Percentiles rank a stretch among this genome's conserved stretches.
These are phyloP conservation scores for Protobothrops mucrosquamatus DNA, from an alignment of 2,113 vertebrate species.

Conservation along the genomic window DNA sequence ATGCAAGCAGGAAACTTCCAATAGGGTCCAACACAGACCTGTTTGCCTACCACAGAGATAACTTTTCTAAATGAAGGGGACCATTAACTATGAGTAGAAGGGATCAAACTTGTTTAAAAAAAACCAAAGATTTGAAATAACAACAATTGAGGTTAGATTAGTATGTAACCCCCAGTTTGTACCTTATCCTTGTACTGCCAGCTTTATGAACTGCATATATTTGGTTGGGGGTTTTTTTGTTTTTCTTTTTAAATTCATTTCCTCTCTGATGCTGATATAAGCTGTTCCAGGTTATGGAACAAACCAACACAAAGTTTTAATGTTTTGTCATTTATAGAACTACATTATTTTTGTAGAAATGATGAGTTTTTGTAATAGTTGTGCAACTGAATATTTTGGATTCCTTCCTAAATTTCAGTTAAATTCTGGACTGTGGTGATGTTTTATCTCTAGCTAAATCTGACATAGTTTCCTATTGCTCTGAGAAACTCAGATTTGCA, in stretches of 20 bases:
- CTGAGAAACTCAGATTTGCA: background rate
- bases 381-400: background rate
- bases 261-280: background rate
- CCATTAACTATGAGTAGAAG: background rate
- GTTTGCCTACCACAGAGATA: background rate
- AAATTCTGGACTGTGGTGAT: background rate
- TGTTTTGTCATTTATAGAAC: background rate
- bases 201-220: background rate
- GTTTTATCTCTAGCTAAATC: background rate
- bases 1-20: background rate
- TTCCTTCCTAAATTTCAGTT: background rate
- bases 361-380: background rate
- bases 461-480: background rate
- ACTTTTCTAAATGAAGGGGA: background rate
- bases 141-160: background rate
- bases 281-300: background rate
- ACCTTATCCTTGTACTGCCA: background rate
- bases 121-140: background rate
- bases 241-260: background rate
- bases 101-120: background rate
- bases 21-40: background rate
- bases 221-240: background rate
- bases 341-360: background rate
- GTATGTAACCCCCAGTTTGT: background rate
- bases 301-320: background rate